Percentiles rank a stretch among this genome's conserved stretches.
phyloP scores from a whole-genome alignment of 2,888 invertebrate genomes.

The Cantharis lateralis region DNA sequence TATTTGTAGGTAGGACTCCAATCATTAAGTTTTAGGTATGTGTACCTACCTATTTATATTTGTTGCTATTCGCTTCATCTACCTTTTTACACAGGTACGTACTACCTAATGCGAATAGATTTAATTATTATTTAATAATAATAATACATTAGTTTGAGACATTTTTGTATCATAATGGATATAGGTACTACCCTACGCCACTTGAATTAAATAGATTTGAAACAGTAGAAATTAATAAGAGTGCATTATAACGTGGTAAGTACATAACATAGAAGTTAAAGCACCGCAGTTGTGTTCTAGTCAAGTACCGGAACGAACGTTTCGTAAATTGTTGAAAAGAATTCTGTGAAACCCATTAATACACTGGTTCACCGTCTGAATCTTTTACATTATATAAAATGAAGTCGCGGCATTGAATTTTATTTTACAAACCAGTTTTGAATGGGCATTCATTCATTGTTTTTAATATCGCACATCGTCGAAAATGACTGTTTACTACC shows the following conservation, averaged over 20 bases:
- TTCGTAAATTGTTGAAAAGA: slow-evolving; percentile 16
- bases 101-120: not conserved
- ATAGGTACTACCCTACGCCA: not conserved
- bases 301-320: slow-evolving; percentile 26
- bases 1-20: no score
- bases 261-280: not conserved
- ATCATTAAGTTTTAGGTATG: no score
- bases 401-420: slow-evolving; percentile 26
- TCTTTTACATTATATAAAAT: slow-evolving; percentile 14
- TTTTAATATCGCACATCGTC: not conserved
- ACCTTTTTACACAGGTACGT: no score
- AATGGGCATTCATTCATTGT: slow-evolving; percentile 5
- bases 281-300: slow-evolving; percentile 5
- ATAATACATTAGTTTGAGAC: not conserved
- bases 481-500: not conserved
- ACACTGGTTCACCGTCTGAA: slow-evolving; percentile 6
- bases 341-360: slow-evolving; percentile 18
- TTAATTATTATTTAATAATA: not conserved
- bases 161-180: no score
- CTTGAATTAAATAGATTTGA: not conserved
- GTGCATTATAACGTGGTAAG: not conserved
- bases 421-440: slow-evolving; percentile 23
- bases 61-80: no score
- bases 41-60: no score
- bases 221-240: not conserved